Percentiles rank a stretch among this genome's conserved stretches.
Evolutionary conservation across 1,140 invertebrate genomes (phyloP).

Genomic region (Zaprionus ghesquierei): DNA sequence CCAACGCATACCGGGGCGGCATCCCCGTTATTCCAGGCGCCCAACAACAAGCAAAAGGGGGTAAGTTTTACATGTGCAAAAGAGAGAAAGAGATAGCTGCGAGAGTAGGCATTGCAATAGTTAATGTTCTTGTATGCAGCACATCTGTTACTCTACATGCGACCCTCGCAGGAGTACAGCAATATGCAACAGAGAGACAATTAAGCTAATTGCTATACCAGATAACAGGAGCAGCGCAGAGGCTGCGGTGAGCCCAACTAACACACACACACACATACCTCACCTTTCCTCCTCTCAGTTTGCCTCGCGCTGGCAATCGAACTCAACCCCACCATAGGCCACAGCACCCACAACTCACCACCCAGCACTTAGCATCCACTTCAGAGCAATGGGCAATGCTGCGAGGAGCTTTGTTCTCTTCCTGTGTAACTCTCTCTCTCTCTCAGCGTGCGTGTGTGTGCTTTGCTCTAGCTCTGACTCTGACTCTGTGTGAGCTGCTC

Average conservation of each 20-base stretch:
- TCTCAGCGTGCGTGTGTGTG: background rate
- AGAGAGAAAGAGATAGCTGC: background rate
- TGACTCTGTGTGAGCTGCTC: background rate
- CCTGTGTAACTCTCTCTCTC: slow-evolving; percentile 22
- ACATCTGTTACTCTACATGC: background rate
- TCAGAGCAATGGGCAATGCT: slow-evolving; percentile 9
- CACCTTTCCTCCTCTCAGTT: background rate
- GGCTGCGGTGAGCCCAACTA: slow-evolving; percentile 33
- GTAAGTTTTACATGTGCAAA: slow-evolving; percentile 31
- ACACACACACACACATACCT: background rate
- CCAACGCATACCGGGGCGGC: too few relatives aligned
- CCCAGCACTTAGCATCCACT: background rate
- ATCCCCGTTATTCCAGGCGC: background rate
- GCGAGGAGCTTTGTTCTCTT: slow-evolving; percentile 7
- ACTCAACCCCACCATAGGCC: slow-evolving; percentile 5
- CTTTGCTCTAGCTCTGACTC: background rate
- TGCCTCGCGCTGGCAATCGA: background rate
- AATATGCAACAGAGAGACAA: slow-evolving; percentile 54
- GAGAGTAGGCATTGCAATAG: slow-evolving; percentile 3
- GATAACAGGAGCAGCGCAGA: slow-evolving; percentile 27
- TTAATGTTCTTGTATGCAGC: background rate
- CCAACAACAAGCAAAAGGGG: slow-evolving; percentile 22
- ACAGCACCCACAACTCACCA: slow-evolving; percentile 2
- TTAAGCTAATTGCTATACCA: slow-evolving; percentile 71
- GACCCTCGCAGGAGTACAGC: slow-evolving; percentile 35